Evolutionary conservation across 2,888 invertebrate genomes (phyloP).

Genomic region (Synergus umbraculus): DNA sequence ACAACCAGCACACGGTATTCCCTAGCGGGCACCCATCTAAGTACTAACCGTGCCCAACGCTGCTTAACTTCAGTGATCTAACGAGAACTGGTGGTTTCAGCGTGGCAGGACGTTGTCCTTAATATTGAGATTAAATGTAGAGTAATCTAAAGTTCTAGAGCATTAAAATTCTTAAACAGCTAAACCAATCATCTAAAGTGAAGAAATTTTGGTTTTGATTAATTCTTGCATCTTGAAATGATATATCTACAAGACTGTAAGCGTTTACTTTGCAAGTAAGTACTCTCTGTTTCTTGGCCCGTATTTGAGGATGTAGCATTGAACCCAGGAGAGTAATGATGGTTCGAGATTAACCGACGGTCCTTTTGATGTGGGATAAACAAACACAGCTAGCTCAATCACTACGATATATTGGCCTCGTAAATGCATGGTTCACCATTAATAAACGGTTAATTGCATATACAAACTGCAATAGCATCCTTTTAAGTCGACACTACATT

Average conservation of each 20-base stretch:
- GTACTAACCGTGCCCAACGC: too few relatives aligned
- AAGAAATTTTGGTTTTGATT: background rate
- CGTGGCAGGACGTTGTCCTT: too few relatives aligned
- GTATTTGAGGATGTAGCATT: conserved; percentile 12
- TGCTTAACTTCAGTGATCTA: too few relatives aligned
- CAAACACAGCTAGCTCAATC: conserved; percentile 65
- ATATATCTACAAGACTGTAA: background rate
- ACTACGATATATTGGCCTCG: conserved; percentile 64
- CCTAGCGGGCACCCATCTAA: too few relatives aligned
- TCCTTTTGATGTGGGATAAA: conserved; percentile 73
- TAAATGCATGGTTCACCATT: conserved; percentile 44
- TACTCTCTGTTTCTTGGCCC: background rate
- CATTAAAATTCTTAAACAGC: too few relatives aligned
- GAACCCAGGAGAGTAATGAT: background rate
- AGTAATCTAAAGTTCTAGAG: too few relatives aligned
- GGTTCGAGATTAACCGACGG: conserved; percentile 66
- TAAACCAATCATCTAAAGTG: too few relatives aligned
- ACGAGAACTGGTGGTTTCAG: too few relatives aligned
- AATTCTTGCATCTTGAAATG: background rate
- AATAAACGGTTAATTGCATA: conserved; percentile 51
- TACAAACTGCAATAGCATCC: conserved; percentile 39
- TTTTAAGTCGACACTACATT: conserved; percentile 54
- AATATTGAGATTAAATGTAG: too few relatives aligned
- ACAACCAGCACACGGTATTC: too few relatives aligned
- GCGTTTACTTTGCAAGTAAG: background rate